Conservation (phyloP, 1,140 invertebrate genomes). For the Hycleus phaleratus region DNA sequence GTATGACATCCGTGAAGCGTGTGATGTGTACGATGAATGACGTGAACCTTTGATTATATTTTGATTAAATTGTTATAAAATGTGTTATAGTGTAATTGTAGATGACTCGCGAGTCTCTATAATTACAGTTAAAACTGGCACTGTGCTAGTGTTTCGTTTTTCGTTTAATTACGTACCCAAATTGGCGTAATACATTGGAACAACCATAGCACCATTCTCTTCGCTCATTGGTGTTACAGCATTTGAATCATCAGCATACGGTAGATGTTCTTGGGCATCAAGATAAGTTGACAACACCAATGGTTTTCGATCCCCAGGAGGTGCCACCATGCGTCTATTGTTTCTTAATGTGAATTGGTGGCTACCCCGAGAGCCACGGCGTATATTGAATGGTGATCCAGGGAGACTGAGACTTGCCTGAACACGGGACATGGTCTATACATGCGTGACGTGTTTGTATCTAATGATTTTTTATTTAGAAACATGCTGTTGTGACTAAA, state of each 20-base stretch:
- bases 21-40: constrained; percentile 90
- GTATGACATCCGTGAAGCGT: constrained; percentile 84
- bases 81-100: no score
- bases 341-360: constrained; percentile 88
- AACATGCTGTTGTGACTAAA: not conserved
- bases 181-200: constrained; percentile 79
- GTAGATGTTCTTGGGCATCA: constrained; percentile 92
- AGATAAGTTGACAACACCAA: constrained; percentile 89
- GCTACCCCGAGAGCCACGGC: constrained; percentile 79
- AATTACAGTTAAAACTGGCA: not conserved
- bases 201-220: constrained; percentile 90
- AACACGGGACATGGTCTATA: constrained; percentile 39
- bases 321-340: constrained; percentile 54
- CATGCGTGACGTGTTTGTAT: constrained; percentile 30
- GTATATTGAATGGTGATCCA: constrained; percentile 89
- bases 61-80: not conserved
- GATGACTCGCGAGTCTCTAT: not conserved
- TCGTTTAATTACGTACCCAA: constrained; percentile 47
- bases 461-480: constrained; percentile 4
- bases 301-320: constrained; percentile 81
- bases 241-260: constrained; percentile 95
- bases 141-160: not conserved
- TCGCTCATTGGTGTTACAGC: constrained; percentile 97
- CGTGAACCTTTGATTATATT: constrained; percentile 55
- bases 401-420: constrained; percentile 94